Evolutionary conservation across 1,140 invertebrate species (phyloP), one percentile per base, ranked within the genome.

Genomic region (Dryas iulia): DNA sequence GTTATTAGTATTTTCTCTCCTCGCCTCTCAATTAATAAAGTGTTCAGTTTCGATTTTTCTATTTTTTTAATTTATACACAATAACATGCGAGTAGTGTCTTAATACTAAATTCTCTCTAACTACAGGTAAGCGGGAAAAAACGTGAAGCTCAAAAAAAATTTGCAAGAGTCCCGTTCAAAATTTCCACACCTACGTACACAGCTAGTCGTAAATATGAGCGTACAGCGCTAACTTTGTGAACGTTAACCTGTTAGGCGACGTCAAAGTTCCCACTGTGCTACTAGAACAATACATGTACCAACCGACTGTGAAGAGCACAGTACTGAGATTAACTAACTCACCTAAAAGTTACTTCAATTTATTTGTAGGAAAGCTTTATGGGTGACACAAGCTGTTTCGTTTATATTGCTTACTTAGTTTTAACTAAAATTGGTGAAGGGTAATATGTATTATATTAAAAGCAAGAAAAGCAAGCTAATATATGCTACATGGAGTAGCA

Each of bases 231-330:
- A 68, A 68, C 65, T 76, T 76, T 39, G 56, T 71, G 54, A 64
- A 54, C 69, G 64, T 70, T 70, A 71, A 71, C 72, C 69, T 73
- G 72, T 66, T 69, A 69, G 59, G 47, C 52, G 59, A 66, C 66
- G 68, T 73, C 69, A 65, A 66, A 76, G 68, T 75, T 76, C 64
- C 39, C 39, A 47, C 39, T 47, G 39, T 10, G 39, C 39, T 56
- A 21, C 63, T 59, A 60, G 54, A 66, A 70, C 72, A 70, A 70
- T 70, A 59, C 28, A 69, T 60, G 66, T 65, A 57, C 31, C 59
- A 74, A 74, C 72, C 72, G 52, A 71, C 72, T 70, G 59, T 33
- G 67, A 66, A 64, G 33, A 52, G 66, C 59, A 58, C 61, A 66
- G 66, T 69, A 21, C 35, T 47, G 66, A 65, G 65, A 61, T 67